Evolutionary conservation across 2,113 vertebrate species (phyloP).

Genomic region (Cryptotis parvus): DNA sequence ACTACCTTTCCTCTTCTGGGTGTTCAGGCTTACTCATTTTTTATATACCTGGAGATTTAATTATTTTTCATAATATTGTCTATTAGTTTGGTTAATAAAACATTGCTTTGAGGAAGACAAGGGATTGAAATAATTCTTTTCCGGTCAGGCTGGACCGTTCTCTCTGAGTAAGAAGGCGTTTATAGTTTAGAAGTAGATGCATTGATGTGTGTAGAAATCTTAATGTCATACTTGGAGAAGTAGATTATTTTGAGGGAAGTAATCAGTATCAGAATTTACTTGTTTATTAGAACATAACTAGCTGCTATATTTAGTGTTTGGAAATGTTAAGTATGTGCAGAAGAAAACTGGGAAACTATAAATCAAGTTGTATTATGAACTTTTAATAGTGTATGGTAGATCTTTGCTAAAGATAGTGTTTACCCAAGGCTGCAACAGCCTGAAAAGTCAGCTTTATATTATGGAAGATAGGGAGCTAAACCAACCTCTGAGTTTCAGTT

Average conservation of each 20-base stretch:
- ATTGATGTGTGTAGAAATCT: background rate
- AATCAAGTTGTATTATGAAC: conserved; percentile 43
- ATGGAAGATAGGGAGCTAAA: background rate
- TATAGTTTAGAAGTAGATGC: background rate
- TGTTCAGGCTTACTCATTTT: conserved; percentile 51
- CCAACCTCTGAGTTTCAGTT: conserved; percentile 37
- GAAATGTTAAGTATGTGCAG: conserved; percentile 19
- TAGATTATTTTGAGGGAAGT: conserved; percentile 10
- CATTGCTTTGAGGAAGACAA: conserved; percentile 33
- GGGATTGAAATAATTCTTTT: conserved; percentile 40
- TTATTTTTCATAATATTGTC: conserved; percentile 34
- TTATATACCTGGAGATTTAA: conserved; percentile 22
- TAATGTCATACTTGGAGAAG: conserved; percentile 31
- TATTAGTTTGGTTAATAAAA: conserved; percentile 21
- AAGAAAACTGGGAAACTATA: conserved; percentile 36
- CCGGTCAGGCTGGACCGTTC: conserved; percentile 32
- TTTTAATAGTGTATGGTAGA: conserved; percentile 40
- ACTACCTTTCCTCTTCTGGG: background rate
- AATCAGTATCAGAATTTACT: conserved; percentile 22
- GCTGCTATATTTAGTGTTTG: conserved; percentile 40
- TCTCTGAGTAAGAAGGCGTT: conserved; percentile 6
- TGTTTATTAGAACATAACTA: conserved; percentile 2
- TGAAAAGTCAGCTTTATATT: background rate
- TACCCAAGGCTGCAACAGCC: background rate
- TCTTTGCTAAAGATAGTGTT: background rate